A percentile compares a stretch with the other conserved stretches of the same genome.
These are phyloP conservation scores for Orthonyx spaldingii DNA, from an alignment of 2,113 vertebrate genomes.

Conservation along the genomic window DNA sequence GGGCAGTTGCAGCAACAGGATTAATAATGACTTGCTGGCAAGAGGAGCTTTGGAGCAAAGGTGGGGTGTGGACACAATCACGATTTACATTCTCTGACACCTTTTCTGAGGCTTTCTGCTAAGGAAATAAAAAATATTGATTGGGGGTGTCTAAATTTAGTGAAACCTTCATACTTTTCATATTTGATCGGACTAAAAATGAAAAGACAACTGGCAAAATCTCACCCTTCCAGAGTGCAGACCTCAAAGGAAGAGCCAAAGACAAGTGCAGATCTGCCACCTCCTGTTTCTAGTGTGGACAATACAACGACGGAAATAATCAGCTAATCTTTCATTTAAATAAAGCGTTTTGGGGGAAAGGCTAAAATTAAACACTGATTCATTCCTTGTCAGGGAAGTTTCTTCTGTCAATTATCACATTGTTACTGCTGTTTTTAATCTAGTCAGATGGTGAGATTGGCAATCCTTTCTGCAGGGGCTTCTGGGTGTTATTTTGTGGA, in stretches of 20 bases:
- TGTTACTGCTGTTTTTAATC: slow-evolving; percentile 69
- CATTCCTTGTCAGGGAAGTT: slow-evolving; percentile 63
- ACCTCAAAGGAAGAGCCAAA: not conserved
- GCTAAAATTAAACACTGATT: slow-evolving; percentile 67
- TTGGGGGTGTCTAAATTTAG: not conserved
- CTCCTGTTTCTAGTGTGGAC: slow-evolving; percentile 21
- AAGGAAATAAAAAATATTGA: not conserved
- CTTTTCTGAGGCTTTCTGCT: not conserved
- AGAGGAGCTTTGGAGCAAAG: not conserved
- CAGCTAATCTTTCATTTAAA: slow-evolving; percentile 56
- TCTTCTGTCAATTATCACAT: slow-evolving; percentile 68
- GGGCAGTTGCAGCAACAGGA: not conserved
- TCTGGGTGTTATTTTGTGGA: slow-evolving; percentile 64
- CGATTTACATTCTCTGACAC: not conserved
- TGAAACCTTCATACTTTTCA: not conserved
- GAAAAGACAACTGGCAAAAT: not conserved
- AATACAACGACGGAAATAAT: slow-evolving; percentile 27
- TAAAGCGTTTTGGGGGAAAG: slow-evolving; percentile 27
- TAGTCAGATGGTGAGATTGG: slow-evolving; percentile 67
- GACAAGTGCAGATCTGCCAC: not conserved
- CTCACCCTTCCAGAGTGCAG: not conserved
- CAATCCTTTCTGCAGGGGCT: slow-evolving; percentile 65
- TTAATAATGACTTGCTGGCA: not conserved
- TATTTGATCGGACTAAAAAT: not conserved
- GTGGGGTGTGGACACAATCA: not conserved